A percentile compares a stretch with the other conserved stretches of the same genome.
Conservation (phyloP, 2,888 invertebrate genomes). For the Panzeria rudis region DNA sequence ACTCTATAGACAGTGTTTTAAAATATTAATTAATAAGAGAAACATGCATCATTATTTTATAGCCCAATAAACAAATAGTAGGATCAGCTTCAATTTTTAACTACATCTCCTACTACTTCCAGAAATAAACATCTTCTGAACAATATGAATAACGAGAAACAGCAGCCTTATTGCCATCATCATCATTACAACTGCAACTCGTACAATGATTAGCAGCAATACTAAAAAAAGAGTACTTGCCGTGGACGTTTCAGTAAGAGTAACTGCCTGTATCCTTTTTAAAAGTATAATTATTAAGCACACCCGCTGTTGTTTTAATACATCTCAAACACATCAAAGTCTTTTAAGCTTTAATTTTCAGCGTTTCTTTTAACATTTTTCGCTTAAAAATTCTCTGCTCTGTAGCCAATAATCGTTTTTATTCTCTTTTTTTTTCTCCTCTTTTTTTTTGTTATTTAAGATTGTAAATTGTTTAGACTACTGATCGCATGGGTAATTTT, state of each 20-base stretch:
- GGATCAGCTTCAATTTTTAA: neutral
- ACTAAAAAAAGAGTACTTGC: slow-evolving; percentile 2
- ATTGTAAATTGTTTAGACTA: slow-evolving; percentile 69
- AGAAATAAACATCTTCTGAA: slow-evolving; percentile 28
- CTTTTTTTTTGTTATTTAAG: slow-evolving; percentile 39
- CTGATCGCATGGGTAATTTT: slow-evolving; percentile 63
- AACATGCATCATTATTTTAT: slow-evolving; percentile 60
- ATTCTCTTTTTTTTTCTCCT: neutral
- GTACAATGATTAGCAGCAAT: slow-evolving; percentile 25
- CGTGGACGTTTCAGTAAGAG: neutral
- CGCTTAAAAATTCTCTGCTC: neutral
- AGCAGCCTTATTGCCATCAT: slow-evolving; percentile 57
- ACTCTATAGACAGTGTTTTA: slow-evolving; percentile 6
- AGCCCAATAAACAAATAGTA: slow-evolving; percentile 47
- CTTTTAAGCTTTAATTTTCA: slow-evolving; percentile 33
- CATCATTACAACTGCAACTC: slow-evolving; percentile 49
- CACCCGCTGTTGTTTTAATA: slow-evolving; percentile 73
- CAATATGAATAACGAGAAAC: slow-evolving; percentile 29
- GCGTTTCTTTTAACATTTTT: neutral
- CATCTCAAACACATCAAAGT: slow-evolving; percentile 56
- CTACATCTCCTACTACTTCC: slow-evolving; percentile 25
- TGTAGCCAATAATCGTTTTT: slow-evolving; percentile 22
- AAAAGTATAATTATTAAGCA: slow-evolving; percentile 70
- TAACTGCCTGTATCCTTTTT: slow-evolving; percentile 38
- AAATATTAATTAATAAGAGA: slow-evolving; percentile 55